Evolutionary conservation across 2,888 invertebrate species (phyloP).

Genomic region (Mythimna loreyi): DNA sequence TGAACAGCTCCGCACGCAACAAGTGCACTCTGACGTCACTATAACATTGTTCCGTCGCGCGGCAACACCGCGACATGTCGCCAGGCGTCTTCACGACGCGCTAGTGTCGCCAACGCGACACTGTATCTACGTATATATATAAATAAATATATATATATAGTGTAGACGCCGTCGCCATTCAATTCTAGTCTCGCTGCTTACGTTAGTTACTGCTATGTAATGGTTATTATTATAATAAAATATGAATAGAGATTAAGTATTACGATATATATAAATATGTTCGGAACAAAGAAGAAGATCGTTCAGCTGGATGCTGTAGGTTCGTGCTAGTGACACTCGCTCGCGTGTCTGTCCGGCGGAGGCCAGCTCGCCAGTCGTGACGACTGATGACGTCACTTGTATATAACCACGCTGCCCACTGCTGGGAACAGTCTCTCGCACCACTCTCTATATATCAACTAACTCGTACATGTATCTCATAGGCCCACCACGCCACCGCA

Average conservation of each 20-base stretch:
- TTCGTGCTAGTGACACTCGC: slow-evolving; percentile 19
- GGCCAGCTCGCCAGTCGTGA: too few relatives aligned
- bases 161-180: slow-evolving; percentile 88
- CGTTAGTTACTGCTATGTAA: slow-evolving; percentile 79
- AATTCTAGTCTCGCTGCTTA: slow-evolving; percentile 87
- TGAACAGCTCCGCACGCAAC: too few relatives aligned
- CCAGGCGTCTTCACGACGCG: too few relatives aligned
- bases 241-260: slow-evolving; percentile 80
- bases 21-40: too few relatives aligned
- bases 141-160: slow-evolving; percentile 70
- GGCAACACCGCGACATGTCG: too few relatives aligned
- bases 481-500: slow-evolving; percentile 58
- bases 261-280: slow-evolving; percentile 73
- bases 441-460: slow-evolving; percentile 50
- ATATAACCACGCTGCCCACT: too few relatives aligned
- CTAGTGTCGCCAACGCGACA: too few relatives aligned
- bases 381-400: too few relatives aligned
- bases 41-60: too few relatives aligned
- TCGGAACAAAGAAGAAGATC: slow-evolving; percentile 29
- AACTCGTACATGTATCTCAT: slow-evolving; percentile 51
- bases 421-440: slow-evolving; percentile 13
- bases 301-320: slow-evolving; percentile 30
- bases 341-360: slow-evolving; percentile 4
- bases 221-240: slow-evolving; percentile 72
- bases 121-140: slow-evolving; percentile 70